Base-by-base conservation (phyloP, 2,797 vertebrate genomes). In the Spizella passerina region DNA sequence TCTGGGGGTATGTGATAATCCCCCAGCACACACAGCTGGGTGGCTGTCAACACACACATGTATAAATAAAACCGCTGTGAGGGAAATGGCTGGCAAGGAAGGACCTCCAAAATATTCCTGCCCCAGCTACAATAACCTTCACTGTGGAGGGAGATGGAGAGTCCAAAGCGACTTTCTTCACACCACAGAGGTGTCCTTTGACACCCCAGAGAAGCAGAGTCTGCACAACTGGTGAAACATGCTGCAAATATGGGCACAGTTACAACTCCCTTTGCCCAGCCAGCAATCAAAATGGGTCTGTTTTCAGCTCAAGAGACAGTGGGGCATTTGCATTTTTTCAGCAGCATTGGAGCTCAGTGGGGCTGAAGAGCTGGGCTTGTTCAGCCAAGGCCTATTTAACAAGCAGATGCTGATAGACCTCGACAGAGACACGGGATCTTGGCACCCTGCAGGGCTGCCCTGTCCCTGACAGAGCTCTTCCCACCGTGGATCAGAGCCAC, bases 401-500 rank as follows among this genome's bases (percentile, higher is more conserved):
- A 55, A 68, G 21, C 41, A 72, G 32, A 38, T 57, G 36, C 69
- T 72, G 59, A 55, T 14, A 69, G 56, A 70, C 26, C 60, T 53
- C 0, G 1, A 39, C 60, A 81, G 47, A 73, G 11, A 27, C 8
- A 3, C 0, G 4, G 59, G 27, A 34, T 68, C 26, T 83, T 26
- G 63, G 44, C 2, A 2, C 18, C 36, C 68, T 1, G 0, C 30
- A 29, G 44, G 29, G 46, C 44, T 83, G 50, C 7, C 41, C 44
- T 0, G 0, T 61, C 8, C 30, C 39, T 72, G 19, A 15, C 69
- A 81, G 55, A 81, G 19, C 24, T 16, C 29, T 71, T 69, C n/a
- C 53, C n/a, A 7, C n/a, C 3, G 0, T 1, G 13, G 46, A 12
- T 79, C 32, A 3, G 1, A 5, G 57, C 32, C 52, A 24, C 5